phyloP scores from a whole-genome alignment of 2,888 invertebrate species.

The Aphelenchoides bicaudatus region DNA sequence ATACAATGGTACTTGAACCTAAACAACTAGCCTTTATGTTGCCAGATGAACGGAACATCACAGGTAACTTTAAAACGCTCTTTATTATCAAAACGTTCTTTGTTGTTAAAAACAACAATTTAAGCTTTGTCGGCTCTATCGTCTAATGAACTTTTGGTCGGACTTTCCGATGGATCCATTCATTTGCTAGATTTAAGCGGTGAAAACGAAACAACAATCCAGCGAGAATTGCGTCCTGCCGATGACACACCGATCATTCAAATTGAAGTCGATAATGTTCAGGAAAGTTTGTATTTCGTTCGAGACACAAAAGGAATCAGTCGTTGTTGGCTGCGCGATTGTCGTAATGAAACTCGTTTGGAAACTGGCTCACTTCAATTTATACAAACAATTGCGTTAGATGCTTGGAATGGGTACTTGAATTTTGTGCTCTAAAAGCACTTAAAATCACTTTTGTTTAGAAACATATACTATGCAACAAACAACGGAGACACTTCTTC shows the following conservation, averaged over 20 bases:
- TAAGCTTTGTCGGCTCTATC: slow-evolving; percentile 27
- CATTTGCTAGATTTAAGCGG: slow-evolving; percentile 18
- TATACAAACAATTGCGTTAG: slow-evolving; percentile 39
- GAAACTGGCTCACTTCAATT: slow-evolving; percentile 30
- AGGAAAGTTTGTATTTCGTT: slow-evolving; percentile 30
- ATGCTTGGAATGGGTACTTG: slow-evolving; percentile 47
- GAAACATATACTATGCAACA: slow-evolving; percentile 46
- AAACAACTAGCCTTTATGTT: slow-evolving; percentile 40
- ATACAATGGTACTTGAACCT: slow-evolving; percentile 41
- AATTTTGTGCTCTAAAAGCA: neutral
- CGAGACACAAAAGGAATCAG: slow-evolving; percentile 34
- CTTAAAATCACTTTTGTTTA: slow-evolving; percentile 21
- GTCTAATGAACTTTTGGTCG: slow-evolving; percentile 29
- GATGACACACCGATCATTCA: slow-evolving; percentile 44
- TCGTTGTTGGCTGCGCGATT: slow-evolving; percentile 27
- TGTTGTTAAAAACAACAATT: neutral
- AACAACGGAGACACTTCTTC: slow-evolving; percentile 44
- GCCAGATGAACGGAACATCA: slow-evolving; percentile 39
- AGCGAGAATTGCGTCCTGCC: slow-evolving; percentile 26
- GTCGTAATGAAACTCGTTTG: slow-evolving; percentile 27
- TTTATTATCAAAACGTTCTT: neutral
- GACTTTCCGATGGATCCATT: slow-evolving; percentile 35
- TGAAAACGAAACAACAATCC: slow-evolving; percentile 19
- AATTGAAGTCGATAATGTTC: slow-evolving; percentile 38
- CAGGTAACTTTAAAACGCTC: slow-evolving; percentile 29